Base-by-base conservation (phyloP, 2,888 invertebrate genomes). In the Limnephilus rhombicus region DNA sequence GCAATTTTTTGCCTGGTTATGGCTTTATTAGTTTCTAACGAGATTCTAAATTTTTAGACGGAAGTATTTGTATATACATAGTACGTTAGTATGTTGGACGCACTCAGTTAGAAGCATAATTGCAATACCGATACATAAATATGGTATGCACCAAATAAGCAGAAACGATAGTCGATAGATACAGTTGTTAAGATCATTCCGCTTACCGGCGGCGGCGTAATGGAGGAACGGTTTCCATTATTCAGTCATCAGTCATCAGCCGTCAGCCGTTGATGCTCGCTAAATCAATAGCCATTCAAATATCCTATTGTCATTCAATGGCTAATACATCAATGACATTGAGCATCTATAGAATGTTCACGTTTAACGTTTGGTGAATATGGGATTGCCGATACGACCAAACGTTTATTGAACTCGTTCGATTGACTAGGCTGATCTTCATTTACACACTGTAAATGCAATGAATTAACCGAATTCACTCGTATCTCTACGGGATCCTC, bases 231-330 rank as follows among this genome's bases (percentile, higher is more conserved):
- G 87, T 29, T n/a, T 31, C n/a, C 24, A 87, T 68, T 87, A 68
- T 87, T 68, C 53, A 53, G 53, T 4, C 31, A 15, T 31, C 34
- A 53, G 49, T 85, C n/a, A 85, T 41, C 24, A 37, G 24, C 12
- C 49, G 15, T 49, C 68, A 68, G 68, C 24, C 68, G 24, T 41
- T 7, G 37, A 29, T 29, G 29, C 41, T 45, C 41, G 37, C 34
- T 87, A 87, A 87, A 87, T 87, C 49, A 87, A 87, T 87, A 53
- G 15, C 29, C 34, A 87, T 53, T 87, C 87, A 87, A 53, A 87
- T 68, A 87, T 29, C 53, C 53, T 9, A 87, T 87, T 87, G 87
- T 87, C 4, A 13, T 87, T 37, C 15, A 15, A 29, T 49, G 53
- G 31, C 49, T 31, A 68, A 87, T 29, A 85, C 18, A 85, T 87